Evolutionary conservation across 2,888 invertebrate species (phyloP), one percentile per base, ranked within the genome.

Genomic region (Arge pagana): DNA sequence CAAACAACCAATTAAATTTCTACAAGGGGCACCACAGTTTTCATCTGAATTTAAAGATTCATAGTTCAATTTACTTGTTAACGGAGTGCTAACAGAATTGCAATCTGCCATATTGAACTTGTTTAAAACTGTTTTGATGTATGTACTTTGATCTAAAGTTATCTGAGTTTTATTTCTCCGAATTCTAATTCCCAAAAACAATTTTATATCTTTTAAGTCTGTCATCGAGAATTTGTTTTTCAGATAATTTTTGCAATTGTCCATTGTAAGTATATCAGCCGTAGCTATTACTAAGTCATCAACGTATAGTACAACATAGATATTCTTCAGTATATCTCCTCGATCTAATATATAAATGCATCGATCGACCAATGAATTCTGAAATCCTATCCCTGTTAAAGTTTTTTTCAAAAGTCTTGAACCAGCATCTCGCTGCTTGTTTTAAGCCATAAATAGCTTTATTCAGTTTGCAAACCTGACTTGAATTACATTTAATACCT

Each of bases 91-190:
- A 8, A 18, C 58, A 13, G 52, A 31, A n/a, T 62, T 56, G 55
- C 35, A 53, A 35, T 33, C 55, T 61, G 18, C 54, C 61, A 61
- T 66, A 52, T 62, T 56, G 58, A 60, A 64, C 57, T 62, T 65
- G 18, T 45, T 52, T 55, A 66, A 56, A 11, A 67, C 45, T 21
- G 28, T 53, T 50, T 63, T 56, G 18, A 61, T 53, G 31, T 59
- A 61, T 40, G 24, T 13, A 50, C 31, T 55, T 26, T 62, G 56
- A 37, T 56, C 53, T 13, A 56, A 15, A 23, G 52, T 35, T 33
- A 62, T 30, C 48, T 18, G 37, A 26, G 48, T 37, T 7, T 50
- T 24, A 31, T 37, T 35, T 45, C 59, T 56, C 18, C 53, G 13
- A 35, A 62, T 31, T 53, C 41, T 50, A 11, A 61, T 61, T 19